Base-by-base conservation (phyloP, 2,797 vertebrate genomes). In the Lepus townsendii region DNA sequence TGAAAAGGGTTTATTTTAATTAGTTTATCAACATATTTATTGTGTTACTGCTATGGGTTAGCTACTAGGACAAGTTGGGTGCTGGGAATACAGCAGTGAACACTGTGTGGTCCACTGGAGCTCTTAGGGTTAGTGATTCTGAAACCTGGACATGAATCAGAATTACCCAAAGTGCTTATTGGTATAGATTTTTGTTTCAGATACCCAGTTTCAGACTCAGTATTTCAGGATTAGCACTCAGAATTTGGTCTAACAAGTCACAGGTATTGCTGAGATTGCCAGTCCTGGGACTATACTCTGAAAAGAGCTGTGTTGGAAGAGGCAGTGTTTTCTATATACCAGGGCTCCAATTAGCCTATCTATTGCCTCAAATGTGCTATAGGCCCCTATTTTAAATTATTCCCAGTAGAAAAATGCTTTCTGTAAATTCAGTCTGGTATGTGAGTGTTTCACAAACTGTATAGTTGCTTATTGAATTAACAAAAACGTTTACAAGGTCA, bases 401-500 rank as follows among this genome's bases (percentile, higher is more conserved):
- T 76, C 88, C 17, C 35, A 72, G 4, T 24, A 85, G 42, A 62
- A 87, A 63, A 84, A 38, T 38, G 22, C 62, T 93, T 92, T 88
- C 69, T 73, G 14, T 88, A 90, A 87, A 75, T 78, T 17, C 38
- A 79, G 2, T 83, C 71, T 86, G n/a, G 27, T 62, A 14, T 92
- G 79, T 83, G 54, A 11, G 27, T 54, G 52, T 8, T 12, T 7
- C 27, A 77, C 30, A 92, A 68, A 92, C 84, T 88, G 42, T 63
- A 12, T 73, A 77, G 71, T 54, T 95, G 86, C 38, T 96, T 86
- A 80, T 83, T 50, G 83, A 78, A 73, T 94, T 83, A 93, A 35
- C 68, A 27, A 92, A 50, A 88, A 80, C 42, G 86, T 90, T 50
- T 86, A 72, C 52, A 90, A 92, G 87, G 62, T 96, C 75, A 92